Evolutionary conservation across 1,140 invertebrate species (phyloP).

Genomic region (Caenorhabditis inopinata): DNA sequence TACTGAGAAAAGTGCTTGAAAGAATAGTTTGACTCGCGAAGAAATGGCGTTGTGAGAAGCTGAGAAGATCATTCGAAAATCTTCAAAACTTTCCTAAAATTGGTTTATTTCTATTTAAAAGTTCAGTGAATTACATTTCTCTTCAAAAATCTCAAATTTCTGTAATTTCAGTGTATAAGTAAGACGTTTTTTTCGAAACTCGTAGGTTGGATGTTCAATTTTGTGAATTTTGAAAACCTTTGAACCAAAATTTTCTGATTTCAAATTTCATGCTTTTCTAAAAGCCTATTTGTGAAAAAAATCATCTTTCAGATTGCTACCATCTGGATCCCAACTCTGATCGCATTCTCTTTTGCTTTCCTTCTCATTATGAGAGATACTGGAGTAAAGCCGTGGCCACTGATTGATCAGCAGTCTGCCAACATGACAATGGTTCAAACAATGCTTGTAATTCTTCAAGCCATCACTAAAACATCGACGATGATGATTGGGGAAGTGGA

Average conservation of each 20-base stretch:
- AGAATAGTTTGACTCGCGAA: too few species aligned
- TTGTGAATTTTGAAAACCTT: too few species aligned
- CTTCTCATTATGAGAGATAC: constrained; percentile 44
- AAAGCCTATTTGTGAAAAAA: not conserved
- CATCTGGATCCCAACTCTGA: constrained; percentile 47
- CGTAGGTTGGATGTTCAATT: too few species aligned
- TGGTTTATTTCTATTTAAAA: too few species aligned
- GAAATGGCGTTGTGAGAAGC: too few species aligned
- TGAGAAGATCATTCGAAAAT: too few species aligned
- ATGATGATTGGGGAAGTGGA: constrained; percentile 50
- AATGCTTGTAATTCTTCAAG: constrained; percentile 42
- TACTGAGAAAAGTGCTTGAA: too few species aligned
- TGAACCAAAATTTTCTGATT: not conserved
- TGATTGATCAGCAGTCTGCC: constrained; percentile 26
- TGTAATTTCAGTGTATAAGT: too few species aligned
- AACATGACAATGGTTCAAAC: constrained; percentile 42
- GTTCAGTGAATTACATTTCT: too few species aligned
- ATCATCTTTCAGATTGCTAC: constrained; percentile 43
- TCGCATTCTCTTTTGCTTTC: constrained; percentile 47
- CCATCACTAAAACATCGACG: constrained; percentile 44
- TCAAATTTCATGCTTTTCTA: not conserved
- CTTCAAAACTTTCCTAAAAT: too few species aligned
- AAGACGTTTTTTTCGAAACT: too few species aligned
- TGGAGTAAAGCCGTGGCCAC: constrained; percentile 37
- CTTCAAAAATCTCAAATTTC: too few species aligned